Conservation (phyloP, 2,888 invertebrate species). For the Heteromyza rotundicornis region DNA sequence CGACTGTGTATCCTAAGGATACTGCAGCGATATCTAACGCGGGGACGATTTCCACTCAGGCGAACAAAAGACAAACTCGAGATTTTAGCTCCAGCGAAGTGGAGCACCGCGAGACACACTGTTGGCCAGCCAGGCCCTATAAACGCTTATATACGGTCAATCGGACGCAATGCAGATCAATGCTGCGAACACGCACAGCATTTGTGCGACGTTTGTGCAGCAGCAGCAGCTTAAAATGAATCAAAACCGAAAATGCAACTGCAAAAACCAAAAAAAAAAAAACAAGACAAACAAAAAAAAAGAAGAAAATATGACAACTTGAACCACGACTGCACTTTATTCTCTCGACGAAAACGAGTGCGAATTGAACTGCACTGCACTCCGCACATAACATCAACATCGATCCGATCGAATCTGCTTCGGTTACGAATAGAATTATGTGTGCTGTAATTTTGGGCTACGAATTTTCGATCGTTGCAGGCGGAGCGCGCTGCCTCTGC, state of each 20-base stretch:
- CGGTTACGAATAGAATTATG: not conserved
- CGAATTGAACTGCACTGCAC: no score
- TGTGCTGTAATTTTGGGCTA: not conserved
- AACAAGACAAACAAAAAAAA: conserved; percentile 10
- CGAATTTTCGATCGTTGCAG: no score
- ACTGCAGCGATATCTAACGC: conserved; percentile 8
- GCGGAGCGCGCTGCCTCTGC: conserved; percentile 9
- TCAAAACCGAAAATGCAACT: not conserved
- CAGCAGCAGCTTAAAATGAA: not conserved
- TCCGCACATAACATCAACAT: not conserved
- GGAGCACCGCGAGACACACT: conserved; percentile 63
- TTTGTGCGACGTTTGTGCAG: not conserved
- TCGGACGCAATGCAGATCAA: conserved; percentile 46
- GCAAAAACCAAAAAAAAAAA: not conserved
- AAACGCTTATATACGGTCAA: conserved; percentile 64
- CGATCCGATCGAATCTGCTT: not conserved
- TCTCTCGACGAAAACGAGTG: no score
- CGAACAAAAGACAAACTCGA: conserved; percentile 11
- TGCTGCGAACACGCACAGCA: conserved; percentile 33
- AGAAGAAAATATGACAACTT: no score
- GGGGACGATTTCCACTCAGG: no score
- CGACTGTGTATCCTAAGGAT: not conserved
- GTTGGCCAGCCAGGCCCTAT: conserved; percentile 63
- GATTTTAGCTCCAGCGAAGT: conserved; percentile 56
- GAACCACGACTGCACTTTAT: no score